Conservation (phyloP, 2,888 invertebrate species). For the Pyrochroa serraticornis region DNA sequence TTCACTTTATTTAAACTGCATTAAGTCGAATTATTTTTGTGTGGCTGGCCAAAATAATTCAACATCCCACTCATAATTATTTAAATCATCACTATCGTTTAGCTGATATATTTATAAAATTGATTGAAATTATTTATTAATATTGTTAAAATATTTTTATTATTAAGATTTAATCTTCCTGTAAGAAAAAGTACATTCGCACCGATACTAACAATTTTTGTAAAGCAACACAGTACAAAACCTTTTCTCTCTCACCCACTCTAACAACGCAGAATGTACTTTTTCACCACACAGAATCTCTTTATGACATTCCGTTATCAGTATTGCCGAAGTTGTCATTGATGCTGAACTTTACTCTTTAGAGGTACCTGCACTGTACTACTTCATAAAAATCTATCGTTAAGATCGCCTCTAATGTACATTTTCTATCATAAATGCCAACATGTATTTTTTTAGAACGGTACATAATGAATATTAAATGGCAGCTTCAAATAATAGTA, state of each 20-base stretch:
- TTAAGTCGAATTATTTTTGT: slow-evolving; percentile 31
- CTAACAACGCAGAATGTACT: slow-evolving; percentile 23
- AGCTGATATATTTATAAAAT: slow-evolving; percentile 43
- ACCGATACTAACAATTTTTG: neutral
- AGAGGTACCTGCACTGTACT: slow-evolving; percentile 17
- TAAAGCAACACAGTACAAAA: slow-evolving; percentile 9
- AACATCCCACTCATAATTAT: slow-evolving; percentile 37
- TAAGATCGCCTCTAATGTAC: slow-evolving; percentile 7
- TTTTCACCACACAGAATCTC: slow-evolving; percentile 22
- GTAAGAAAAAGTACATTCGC: slow-evolving; percentile 18
- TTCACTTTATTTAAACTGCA: slow-evolving; percentile 18
- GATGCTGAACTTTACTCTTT: neutral
- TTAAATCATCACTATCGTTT: slow-evolving; percentile 38
- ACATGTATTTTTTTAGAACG: slow-evolving; percentile 16
- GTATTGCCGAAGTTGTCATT: slow-evolving; percentile 53
- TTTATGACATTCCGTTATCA: slow-evolving; percentile 52
- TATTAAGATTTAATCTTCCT: slow-evolving; percentile 14
- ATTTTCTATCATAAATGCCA: slow-evolving; percentile 5
- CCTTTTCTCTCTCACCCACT: slow-evolving; percentile 9
- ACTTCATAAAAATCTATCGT: slow-evolving; percentile 11
- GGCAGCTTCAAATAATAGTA: slow-evolving; percentile 44
- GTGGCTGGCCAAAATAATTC: slow-evolving; percentile 37
- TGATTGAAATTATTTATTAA: slow-evolving; percentile 43
- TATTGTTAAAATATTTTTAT: slow-evolving; percentile 47
- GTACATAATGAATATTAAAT: slow-evolving; percentile 30